Conservation (phyloP, 1,140 invertebrate species). For the Nebria ingens region DNA sequence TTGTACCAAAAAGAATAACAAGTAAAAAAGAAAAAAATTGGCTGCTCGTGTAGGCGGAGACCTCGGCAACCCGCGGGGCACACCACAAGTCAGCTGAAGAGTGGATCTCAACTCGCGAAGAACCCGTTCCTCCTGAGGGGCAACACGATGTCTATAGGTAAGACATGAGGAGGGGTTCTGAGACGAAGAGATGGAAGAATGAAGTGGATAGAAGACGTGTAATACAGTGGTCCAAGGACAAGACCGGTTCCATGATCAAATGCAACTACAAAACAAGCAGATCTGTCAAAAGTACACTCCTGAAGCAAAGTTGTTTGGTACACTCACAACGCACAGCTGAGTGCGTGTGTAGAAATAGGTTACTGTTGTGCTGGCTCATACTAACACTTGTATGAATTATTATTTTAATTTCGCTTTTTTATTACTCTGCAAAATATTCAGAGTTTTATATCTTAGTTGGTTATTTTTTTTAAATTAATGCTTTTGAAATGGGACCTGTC, state of each 20-base stretch:
- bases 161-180: background rate
- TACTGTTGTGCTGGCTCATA: background rate
- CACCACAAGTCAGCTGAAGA: background rate
- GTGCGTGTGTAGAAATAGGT: conserved; percentile 5
- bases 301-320: background rate
- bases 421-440: background rate
- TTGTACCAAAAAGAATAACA: background rate
- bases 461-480: too few relatives aligned
- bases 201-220: background rate
- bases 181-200: background rate
- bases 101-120: background rate
- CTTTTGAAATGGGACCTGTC: too few relatives aligned
- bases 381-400: background rate
- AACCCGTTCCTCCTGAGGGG: background rate
- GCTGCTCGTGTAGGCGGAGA: background rate
- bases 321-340: background rate
- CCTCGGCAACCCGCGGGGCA: too few relatives aligned
- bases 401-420: conserved; percentile 4
- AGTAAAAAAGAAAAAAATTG: too few relatives aligned
- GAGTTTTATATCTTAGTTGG: background rate
- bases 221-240: conserved; percentile 6
- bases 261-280: conserved; percentile 6
- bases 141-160: background rate
- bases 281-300: conserved; percentile 1
- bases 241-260: background rate